Evolutionary conservation across 2,113 vertebrate species (phyloP).

Genomic region (Poeciliopsis occidentalis): DNA sequence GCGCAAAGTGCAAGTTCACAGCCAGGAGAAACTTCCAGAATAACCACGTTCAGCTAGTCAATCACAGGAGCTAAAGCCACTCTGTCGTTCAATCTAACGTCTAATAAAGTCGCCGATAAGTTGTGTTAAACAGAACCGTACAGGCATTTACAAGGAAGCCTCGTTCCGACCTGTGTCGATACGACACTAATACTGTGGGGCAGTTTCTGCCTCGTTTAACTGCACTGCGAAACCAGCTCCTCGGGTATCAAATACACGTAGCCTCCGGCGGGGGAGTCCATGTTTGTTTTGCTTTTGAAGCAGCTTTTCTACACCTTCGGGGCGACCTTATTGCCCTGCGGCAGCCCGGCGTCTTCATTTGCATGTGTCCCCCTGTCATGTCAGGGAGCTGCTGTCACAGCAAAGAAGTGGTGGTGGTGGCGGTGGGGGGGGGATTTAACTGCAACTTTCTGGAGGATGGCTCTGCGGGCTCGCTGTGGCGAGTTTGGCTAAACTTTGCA

Average conservation of each 20-base stretch:
- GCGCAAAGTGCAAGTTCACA: not conserved
- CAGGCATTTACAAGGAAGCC: conserved; percentile 37
- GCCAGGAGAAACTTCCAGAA: not conserved
- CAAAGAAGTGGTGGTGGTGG: not conserved
- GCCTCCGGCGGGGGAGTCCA: conserved; percentile 62
- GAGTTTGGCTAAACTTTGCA: conserved; percentile 64
- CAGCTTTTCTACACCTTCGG: conserved; percentile 45
- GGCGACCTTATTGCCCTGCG: conserved; percentile 41
- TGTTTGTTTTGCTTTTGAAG: conserved; percentile 22
- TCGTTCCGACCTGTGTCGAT: conserved; percentile 54
- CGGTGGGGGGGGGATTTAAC: not conserved
- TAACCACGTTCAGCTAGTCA: not conserved
- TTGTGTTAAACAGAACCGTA: conserved; percentile 12
- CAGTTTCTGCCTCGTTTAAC: conserved; percentile 55
- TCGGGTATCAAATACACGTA: conserved; percentile 31
- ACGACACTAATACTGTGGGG: not conserved
- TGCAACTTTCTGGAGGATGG: conserved; percentile 34
- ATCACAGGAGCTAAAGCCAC: not conserved
- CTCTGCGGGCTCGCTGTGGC: not conserved
- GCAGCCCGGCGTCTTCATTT: not conserved
- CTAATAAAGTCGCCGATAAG: not conserved
- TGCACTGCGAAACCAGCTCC: conserved; percentile 10
- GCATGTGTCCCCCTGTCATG: not conserved
- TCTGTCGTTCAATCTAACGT: not conserved
- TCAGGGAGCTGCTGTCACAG: conserved; percentile 18